Percentiles rank a stretch among this genome's conserved stretches.
Conservation (phyloP, 2,888 invertebrate genomes). For the Metellina segmentata region DNA sequence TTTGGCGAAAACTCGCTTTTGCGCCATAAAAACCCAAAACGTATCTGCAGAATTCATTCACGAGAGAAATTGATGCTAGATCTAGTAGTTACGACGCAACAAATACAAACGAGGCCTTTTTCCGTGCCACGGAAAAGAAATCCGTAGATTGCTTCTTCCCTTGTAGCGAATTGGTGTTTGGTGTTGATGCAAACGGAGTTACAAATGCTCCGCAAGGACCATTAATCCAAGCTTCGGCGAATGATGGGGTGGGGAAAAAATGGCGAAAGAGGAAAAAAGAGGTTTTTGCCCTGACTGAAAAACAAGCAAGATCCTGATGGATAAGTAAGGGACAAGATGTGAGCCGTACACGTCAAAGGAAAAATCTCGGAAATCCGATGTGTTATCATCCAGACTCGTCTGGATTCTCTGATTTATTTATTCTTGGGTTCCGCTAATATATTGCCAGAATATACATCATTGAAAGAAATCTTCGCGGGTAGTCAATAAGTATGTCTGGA, state of each 20-base stretch:
- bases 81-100: background rate
- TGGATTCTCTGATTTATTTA: background rate
- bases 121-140: background rate
- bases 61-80: background rate
- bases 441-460: background rate
- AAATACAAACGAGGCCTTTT: background rate
- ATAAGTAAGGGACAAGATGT: background rate
- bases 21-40: no score
- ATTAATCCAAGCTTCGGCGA: background rate
- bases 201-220: background rate
- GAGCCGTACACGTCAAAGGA: background rate
- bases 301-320: background rate
- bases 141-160: background rate
- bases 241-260: background rate
- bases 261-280: no score
- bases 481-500: background rate
- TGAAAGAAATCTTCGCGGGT: background rate
- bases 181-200: background rate
- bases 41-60: background rate
- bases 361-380: background rate
- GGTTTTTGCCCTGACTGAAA: no score
- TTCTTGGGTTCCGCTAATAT: background rate
- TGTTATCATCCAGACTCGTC: background rate
- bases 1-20: no score
- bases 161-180: no score